phyloP scores from a whole-genome alignment of 2,113 vertebrate species.

The Equus quagga region DNA sequence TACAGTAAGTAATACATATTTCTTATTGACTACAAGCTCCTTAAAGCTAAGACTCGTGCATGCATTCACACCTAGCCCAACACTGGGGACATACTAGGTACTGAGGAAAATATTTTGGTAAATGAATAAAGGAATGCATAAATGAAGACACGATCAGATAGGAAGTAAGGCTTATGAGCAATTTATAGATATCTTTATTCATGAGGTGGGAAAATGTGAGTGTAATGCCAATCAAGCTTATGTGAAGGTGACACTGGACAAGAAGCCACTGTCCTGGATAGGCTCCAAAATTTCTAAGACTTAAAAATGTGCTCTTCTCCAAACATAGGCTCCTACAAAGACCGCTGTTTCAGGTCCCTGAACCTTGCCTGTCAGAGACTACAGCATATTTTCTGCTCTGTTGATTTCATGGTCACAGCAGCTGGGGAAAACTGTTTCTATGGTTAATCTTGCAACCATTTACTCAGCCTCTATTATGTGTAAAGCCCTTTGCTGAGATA shows the following conservation, averaged over 20 bases:
- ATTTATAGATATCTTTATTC: background rate
- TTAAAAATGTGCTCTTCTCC: slow-evolving; percentile 4
- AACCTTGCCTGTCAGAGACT: background rate
- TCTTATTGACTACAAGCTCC: background rate
- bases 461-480: background rate
- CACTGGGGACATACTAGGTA: background rate
- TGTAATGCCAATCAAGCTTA: background rate
- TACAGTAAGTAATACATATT: background rate
- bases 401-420: background rate
- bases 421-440: background rate
- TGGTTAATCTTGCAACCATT: slow-evolving; percentile 26
- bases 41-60: background rate
- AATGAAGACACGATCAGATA: background rate
- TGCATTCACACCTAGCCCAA: background rate
- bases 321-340: background rate
- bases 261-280: background rate
- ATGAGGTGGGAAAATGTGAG: background rate
- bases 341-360: background rate
- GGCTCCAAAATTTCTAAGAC: background rate
- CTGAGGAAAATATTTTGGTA: background rate
- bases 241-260: background rate
- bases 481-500: background rate
- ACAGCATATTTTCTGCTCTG: slow-evolving; percentile 38
- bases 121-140: background rate
- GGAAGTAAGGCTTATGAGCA: background rate